These are phyloP conservation scores for Ophioninae sp. DNA, from an alignment of 2,888 invertebrate species.

Conservation along the genomic window DNA sequence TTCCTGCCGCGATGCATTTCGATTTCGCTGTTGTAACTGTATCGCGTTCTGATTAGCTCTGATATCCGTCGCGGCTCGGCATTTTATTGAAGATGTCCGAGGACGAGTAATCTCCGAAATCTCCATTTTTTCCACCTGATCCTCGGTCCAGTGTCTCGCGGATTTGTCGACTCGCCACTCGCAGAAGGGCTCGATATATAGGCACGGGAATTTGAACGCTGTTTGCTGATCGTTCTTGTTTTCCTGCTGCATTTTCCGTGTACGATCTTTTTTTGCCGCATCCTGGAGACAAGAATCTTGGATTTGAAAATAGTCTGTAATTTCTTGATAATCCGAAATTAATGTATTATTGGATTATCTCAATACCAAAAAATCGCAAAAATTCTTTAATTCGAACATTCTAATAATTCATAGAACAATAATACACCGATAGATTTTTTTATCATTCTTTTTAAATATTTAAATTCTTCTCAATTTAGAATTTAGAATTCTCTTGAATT, in stretches of 20 bases:
- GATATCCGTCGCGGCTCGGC: conserved; percentile 55
- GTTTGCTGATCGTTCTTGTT: conserved; percentile 40
- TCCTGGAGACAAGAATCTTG: conserved; percentile 63
- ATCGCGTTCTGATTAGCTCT: conserved; percentile 59
- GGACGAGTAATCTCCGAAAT: conserved; percentile 26
- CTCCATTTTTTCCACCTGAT: conserved; percentile 42
- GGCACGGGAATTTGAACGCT: conserved; percentile 68
- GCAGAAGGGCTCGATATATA: conserved; percentile 71
- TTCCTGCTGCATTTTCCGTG: conserved; percentile 54
- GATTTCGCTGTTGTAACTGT: conserved; percentile 22
- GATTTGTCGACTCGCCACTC: conserved; percentile 65
- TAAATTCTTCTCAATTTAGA: neutral
- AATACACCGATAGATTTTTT: too few relatives aligned
- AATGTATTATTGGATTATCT: too few relatives aligned
- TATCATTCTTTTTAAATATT: too few relatives aligned
- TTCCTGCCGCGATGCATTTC: conserved; percentile 11
- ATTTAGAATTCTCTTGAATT: neutral
- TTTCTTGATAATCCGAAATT: too few relatives aligned
- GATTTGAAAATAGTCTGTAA: neutral
- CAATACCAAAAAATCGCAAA: too few relatives aligned
- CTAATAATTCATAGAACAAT: too few relatives aligned
- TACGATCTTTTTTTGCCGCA: conserved; percentile 74
- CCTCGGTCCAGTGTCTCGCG: conserved; percentile 63
- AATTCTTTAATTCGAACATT: too few relatives aligned
- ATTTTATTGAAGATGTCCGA: conserved; percentile 49